Evolutionary conservation across 2,888 invertebrate genomes (phyloP), one percentile per base, ranked within the genome.

Genomic region (Trypoxylon attenuatum): DNA sequence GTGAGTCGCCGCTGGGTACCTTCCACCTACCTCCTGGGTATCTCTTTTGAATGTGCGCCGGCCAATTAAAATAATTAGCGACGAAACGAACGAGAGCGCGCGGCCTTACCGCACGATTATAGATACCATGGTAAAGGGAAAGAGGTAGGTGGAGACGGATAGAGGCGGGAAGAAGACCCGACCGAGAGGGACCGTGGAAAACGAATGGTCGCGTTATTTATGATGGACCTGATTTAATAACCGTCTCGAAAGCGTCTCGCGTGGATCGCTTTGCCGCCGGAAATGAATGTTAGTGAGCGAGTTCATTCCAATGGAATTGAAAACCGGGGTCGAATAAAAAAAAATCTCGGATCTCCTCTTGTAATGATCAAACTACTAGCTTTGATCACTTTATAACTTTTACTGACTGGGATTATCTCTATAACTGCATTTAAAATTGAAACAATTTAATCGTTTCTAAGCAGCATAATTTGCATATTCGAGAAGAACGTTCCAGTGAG

Each of bases 21-120:
- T 72, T 76, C 77, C 76, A 71, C 73, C 69, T 69, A 69, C 57
- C 57, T 63, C 53, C 70, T 57, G 71, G 73, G 75, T 80, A 80
- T 78, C 79, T 77, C 86, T 85, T 85, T 85, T 85, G 84, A 86
- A 86, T 84, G 83, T 78, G 81, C 82, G 83, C 84, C 87, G 85
- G 83, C 87, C 87, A 87, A 87, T 87, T 87, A 87, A 86, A 87
- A 87, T 87, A 87, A 87, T 87, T 87, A 87, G 87, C 85, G 84
- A 86, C 85, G 84, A 82, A 85, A 82, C 82, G 82, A 84, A 84
- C 81, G 83, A 82, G 82, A 81, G 75, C 79, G 70, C 68, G 69
- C 76, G 76, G 70, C 70, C 76, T 77, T 76, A 69, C 70, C 67
- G 77, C 73, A 67, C 80, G 84, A 84, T 84, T 82, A 79, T 81